A percentile compares a stretch with the other conserved stretches of the same genome.
Conservation (phyloP, 2,888 invertebrate genomes). For the Zaprionus obscuricornis region DNA sequence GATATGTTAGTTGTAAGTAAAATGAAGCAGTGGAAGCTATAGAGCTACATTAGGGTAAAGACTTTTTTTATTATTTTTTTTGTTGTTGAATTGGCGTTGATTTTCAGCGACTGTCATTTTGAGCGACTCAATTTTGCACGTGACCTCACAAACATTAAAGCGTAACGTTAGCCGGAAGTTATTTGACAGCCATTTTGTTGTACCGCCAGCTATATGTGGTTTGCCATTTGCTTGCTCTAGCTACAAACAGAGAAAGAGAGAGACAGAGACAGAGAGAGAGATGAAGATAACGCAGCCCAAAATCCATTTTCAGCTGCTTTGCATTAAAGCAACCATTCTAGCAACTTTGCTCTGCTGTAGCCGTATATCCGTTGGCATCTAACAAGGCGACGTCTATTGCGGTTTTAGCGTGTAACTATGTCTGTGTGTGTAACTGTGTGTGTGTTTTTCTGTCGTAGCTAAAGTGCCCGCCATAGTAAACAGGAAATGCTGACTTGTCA, state of each 20-base stretch:
- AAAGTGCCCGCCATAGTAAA: conserved; percentile 43
- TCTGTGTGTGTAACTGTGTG: neutral
- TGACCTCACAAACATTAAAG: conserved; percentile 39
- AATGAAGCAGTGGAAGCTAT: too few species aligned
- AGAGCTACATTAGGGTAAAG: too few species aligned
- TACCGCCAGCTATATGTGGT: conserved; percentile 27
- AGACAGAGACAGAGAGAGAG: neutral
- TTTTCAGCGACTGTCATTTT: conserved; percentile 13
- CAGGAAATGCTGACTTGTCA: conserved; percentile 62
- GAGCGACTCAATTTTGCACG: conserved; percentile 41
- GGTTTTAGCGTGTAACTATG: conserved; percentile 12
- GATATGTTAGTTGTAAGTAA: too few species aligned
- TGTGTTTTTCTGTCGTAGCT: neutral
- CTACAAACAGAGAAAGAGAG: neutral
- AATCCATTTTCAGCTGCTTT: conserved; percentile 48
- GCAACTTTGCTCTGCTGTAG: conserved; percentile 11
- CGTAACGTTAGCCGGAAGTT: conserved; percentile 59
- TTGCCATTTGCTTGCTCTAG: too few species aligned
- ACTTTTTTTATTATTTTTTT: too few species aligned
- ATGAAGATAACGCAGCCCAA: conserved; percentile 10
- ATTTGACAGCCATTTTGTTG: conserved; percentile 65
- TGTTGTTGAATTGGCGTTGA: conserved; percentile 7
- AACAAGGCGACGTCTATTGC: conserved; percentile 13
- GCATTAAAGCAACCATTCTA: conserved; percentile 31
- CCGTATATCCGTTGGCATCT: conserved; percentile 19